Evolutionary conservation across 1,140 invertebrate species (phyloP).

Genomic region (Brevipalpus yothersi): DNA sequence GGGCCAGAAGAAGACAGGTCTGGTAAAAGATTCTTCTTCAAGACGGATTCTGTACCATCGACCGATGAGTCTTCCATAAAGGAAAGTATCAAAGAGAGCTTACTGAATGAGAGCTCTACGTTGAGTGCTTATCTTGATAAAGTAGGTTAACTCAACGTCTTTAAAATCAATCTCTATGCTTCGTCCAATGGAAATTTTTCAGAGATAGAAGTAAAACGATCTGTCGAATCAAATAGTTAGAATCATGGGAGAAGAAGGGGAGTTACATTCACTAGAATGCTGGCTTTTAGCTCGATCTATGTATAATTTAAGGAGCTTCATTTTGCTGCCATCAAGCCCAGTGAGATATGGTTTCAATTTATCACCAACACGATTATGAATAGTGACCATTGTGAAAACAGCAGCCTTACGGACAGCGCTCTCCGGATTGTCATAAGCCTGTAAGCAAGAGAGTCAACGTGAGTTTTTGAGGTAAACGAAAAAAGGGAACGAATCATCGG

Average conservation of each 20-base stretch:
- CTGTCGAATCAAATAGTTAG: background rate
- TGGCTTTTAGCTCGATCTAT: conserved; percentile 27
- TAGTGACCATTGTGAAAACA: conserved; percentile 81
- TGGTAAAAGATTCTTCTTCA: no score
- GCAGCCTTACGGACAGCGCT: conserved; percentile 74
- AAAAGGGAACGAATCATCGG: background rate
- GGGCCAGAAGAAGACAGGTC: no score
- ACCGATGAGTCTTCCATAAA: no score
- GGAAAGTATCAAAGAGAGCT: no score
- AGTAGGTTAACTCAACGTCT: no score
- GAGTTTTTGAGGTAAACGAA: background rate
- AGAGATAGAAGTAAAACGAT: background rate
- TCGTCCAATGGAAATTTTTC: no score
- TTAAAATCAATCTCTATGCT: no score
- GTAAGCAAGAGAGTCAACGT: conserved; percentile 15
- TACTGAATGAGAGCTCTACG: no score
- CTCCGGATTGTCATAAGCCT: conserved; percentile 64
- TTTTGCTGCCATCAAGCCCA: conserved; percentile 55
- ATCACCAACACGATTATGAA: conserved; percentile 57
- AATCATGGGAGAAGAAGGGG: background rate
- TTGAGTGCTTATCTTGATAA: no score
- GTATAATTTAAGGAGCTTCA: conserved; percentile 44
- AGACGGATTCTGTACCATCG: no score
- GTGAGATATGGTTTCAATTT: conserved; percentile 47
- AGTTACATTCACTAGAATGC: background rate